Evolutionary conservation across 2,113 vertebrate genomes (phyloP).

Genomic region (Panthera uncia): DNA sequence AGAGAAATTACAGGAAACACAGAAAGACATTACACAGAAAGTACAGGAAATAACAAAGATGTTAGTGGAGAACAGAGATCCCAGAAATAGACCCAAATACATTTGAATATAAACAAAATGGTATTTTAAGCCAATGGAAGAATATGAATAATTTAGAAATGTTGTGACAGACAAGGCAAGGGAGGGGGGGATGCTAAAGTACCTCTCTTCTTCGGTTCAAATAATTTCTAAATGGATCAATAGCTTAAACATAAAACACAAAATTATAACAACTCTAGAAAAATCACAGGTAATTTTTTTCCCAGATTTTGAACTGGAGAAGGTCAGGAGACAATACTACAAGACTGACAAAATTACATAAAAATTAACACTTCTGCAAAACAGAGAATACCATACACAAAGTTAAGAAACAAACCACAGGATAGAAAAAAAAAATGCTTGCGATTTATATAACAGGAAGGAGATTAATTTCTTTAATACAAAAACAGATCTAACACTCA

Average conservation of each 20-base stretch:
- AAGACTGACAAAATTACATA: not conserved
- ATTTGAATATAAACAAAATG: not conserved
- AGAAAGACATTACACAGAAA: not conserved
- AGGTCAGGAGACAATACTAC: not conserved
- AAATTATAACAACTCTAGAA: not conserved
- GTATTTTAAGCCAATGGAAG: not conserved
- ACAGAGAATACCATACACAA: not conserved
- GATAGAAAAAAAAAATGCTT: not conserved
- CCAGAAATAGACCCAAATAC: not conserved
- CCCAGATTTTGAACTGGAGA: not conserved
- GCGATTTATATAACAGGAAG: not conserved
- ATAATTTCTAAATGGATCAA: not conserved
- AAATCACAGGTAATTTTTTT: not conserved
- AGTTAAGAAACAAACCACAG: not conserved
- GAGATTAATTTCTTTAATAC: not conserved
- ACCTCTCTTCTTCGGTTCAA: not conserved
- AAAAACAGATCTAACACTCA: not conserved
- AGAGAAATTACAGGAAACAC: not conserved
- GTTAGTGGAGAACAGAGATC: not conserved
- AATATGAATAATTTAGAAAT: constrained; percentile 44
- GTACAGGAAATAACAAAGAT: not conserved
- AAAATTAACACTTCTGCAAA: not conserved
- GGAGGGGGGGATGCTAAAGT: fast-evolving
- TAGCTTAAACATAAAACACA: not conserved
- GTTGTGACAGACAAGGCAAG: not conserved